Conservation (phyloP, 1,140 invertebrate genomes). For the Aphidius gifuensis region DNA sequence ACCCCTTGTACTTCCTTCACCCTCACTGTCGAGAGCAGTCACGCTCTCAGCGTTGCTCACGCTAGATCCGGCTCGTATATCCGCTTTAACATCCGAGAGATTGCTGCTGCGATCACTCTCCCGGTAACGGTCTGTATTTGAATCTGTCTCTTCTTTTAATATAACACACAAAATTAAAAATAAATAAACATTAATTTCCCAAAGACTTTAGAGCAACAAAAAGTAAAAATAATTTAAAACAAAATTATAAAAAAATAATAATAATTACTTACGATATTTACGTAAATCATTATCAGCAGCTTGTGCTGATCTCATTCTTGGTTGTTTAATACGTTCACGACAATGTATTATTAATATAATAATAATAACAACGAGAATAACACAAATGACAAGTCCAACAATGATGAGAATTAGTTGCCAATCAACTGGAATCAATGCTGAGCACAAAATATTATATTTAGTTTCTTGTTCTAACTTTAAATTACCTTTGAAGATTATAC, state of each 20-base stretch:
- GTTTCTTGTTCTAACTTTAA: constrained; percentile 35
- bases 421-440: constrained; percentile 57
- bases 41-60: constrained; percentile 68
- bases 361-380: constrained; percentile 56
- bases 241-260: neutral
- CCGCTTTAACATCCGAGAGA: constrained; percentile 85
- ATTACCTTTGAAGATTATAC: too few species aligned
- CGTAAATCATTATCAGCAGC: constrained; percentile 52
- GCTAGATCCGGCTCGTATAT: constrained; percentile 80
- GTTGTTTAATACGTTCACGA: constrained; percentile 56
- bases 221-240: neutral
- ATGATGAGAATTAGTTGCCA: constrained; percentile 58
- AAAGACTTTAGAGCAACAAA: constrained; percentile 17
- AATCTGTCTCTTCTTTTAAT: constrained; percentile 56
- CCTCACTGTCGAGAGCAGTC: constrained; percentile 58
- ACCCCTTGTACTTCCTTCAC: constrained; percentile 53
- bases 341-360: constrained; percentile 58
- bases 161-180: constrained; percentile 2
- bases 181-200: constrained; percentile 9
- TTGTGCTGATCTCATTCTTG: constrained; percentile 47
- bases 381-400: constrained; percentile 54
- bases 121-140: constrained; percentile 76
- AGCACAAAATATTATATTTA: constrained; percentile 42
- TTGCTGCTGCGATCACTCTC: constrained; percentile 86
- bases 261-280: constrained; percentile 37